Conservation (phyloP, 1,140 invertebrate genomes). For the Cherax quadricarinatus region DNA sequence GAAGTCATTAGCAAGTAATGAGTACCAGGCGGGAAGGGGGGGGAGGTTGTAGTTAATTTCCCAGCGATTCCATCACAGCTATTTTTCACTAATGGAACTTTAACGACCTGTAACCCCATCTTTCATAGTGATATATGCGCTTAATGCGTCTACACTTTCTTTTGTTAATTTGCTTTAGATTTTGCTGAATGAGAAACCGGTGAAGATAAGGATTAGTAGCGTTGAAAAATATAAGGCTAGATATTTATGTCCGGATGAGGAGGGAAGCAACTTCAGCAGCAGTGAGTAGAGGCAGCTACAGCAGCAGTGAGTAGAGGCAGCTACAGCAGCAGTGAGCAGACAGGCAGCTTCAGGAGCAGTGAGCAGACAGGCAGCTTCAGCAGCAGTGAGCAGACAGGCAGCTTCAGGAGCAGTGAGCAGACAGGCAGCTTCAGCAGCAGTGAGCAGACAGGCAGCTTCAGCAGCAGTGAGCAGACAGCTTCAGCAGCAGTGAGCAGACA, state of each 20-base stretch:
- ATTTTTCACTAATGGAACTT: slow-evolving; percentile 2
- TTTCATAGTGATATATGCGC: not conserved
- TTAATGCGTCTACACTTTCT: not conserved
- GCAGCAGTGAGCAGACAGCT: too few species aligned
- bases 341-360: not conserved
- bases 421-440: not conserved
- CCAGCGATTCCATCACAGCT: not conserved
- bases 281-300: too few species aligned
- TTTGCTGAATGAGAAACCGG: not conserved
- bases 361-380: too few species aligned
- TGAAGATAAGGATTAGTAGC: not conserved
- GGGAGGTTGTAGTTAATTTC: not conserved
- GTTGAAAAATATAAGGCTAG: too few species aligned
- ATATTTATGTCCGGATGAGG: too few species aligned
- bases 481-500: not conserved
- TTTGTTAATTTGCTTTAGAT: not conserved
- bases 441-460: too few species aligned
- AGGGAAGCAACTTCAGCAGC: not conserved
- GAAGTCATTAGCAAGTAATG: too few species aligned
- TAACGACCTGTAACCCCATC: not conserved
- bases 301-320: too few species aligned
- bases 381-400: too few species aligned
- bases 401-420: not conserved
- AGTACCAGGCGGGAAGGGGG: too few species aligned
- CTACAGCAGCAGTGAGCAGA: not conserved